phyloP scores from a whole-genome alignment of 53 echinoderm and acorn worm genomes.

The Paracentrotus lividus region DNA sequence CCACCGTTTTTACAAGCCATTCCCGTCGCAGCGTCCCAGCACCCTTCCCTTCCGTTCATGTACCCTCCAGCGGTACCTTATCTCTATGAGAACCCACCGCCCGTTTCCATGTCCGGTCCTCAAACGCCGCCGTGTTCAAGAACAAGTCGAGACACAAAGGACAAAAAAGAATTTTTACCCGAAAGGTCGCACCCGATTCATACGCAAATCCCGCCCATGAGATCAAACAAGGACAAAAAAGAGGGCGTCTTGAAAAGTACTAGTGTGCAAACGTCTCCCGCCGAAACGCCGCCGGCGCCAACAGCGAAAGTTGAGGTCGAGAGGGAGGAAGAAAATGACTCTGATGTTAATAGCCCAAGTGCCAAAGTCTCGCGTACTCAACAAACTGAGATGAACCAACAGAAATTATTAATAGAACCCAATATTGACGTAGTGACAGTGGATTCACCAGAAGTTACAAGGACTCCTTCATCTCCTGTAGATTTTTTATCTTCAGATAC shows the following conservation, averaged over 20 bases:
- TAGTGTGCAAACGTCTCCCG: slow-evolving; percentile 91
- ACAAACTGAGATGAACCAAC: slow-evolving; percentile 53
- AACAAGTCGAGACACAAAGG: slow-evolving; percentile 64
- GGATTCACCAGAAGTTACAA: slow-evolving; percentile 21
- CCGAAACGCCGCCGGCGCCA: slow-evolving; percentile 72
- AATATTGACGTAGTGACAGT: slow-evolving; percentile 68
- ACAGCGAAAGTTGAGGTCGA: slow-evolving; percentile 40
- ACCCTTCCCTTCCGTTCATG: slow-evolving; percentile 79
- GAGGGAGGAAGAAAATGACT: slow-evolving; percentile 64
- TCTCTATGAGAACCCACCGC: slow-evolving; percentile 67
- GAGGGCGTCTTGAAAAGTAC: slow-evolving; percentile 83
- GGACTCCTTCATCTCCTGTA: slow-evolving; percentile 45
- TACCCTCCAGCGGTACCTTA: slow-evolving; percentile 92
- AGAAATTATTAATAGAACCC: slow-evolving; percentile 42
- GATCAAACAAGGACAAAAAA: slow-evolving; percentile 48
- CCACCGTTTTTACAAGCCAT: slow-evolving; percentile 78
- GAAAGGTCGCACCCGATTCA: slow-evolving; percentile 54
- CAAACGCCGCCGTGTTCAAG: slow-evolving; percentile 67
- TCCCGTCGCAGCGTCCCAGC: slow-evolving; percentile 72
- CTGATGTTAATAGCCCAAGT: slow-evolving; percentile 55
- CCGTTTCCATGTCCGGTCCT: slow-evolving; percentile 73
- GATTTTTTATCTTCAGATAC: not conserved
- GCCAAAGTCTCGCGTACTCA: slow-evolving; percentile 61
- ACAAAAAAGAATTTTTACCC: slow-evolving; percentile 59
- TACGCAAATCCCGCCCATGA: slow-evolving; percentile 24